Conservation (phyloP, 2,888 invertebrate species). For the Acronicta alni region DNA sequence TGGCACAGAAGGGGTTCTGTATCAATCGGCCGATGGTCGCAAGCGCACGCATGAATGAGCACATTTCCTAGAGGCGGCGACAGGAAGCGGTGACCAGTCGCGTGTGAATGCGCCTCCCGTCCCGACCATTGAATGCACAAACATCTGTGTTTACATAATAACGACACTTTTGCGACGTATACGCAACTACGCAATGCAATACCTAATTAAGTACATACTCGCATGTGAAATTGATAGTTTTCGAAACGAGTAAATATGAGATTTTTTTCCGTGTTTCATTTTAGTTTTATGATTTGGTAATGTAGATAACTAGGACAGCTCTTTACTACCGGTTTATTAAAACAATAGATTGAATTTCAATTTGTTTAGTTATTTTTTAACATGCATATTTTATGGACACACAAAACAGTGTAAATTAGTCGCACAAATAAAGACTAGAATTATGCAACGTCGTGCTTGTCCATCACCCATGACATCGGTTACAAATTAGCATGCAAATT, state of each 20-base stretch:
- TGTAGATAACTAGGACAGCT: slow-evolving; percentile 7
- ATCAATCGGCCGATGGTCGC: slow-evolving; percentile 24
- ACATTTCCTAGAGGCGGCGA: slow-evolving; percentile 57
- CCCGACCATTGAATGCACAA: slow-evolving; percentile 30
- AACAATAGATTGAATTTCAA: no score
- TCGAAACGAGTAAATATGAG: slow-evolving; percentile 8
- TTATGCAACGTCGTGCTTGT: no score
- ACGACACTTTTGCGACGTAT: slow-evolving; percentile 35
- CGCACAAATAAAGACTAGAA: no score
- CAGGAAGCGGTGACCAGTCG: slow-evolving; percentile 54
- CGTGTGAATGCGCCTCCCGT: slow-evolving; percentile 47
- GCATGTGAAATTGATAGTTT: slow-evolving; percentile 9
- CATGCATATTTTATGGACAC: no score
- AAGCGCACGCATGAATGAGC: slow-evolving; percentile 57
- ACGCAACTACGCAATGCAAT: slow-evolving; percentile 30
- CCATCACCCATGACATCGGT: no score
- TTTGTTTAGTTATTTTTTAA: no score
- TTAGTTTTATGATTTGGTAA: background rate
- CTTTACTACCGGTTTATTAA: background rate
- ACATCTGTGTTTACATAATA: slow-evolving; percentile 46
- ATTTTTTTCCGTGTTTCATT: slow-evolving; percentile 22
- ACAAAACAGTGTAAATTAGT: no score
- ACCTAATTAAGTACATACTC: slow-evolving; percentile 16
- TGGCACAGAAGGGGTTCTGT: slow-evolving; percentile 31
- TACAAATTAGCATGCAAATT: no score